A percentile compares a stretch with the other conserved stretches of the same genome.
Evolutionary conservation across 1,140 invertebrate species (phyloP).

Genomic region (Heliconius nattereri): DNA sequence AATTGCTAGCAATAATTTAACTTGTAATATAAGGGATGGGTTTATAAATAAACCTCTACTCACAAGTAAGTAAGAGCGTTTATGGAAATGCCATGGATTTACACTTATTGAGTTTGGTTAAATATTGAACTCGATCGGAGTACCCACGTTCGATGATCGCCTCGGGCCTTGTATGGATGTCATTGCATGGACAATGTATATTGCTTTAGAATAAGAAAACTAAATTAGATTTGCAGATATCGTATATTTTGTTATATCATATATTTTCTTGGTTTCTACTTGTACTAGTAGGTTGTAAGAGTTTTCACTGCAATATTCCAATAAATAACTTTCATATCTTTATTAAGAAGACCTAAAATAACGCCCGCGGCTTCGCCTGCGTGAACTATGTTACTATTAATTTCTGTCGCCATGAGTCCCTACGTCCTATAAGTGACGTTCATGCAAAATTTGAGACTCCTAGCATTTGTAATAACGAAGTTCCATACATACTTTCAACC

Average conservation of each 20-base stretch:
- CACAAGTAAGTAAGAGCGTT: constrained; percentile 61
- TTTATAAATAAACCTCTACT: constrained; percentile 72
- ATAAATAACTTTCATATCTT: no score
- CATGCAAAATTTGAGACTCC: no score
- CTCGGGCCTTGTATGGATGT: not conserved
- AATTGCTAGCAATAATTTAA: constrained; percentile 74
- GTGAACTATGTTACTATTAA: no score
- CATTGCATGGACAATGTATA: constrained; percentile 5
- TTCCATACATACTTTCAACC: no score
- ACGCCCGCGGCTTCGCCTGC: no score
- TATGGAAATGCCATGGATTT: constrained; percentile 73
- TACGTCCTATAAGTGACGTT: no score
- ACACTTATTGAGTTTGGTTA: constrained; percentile 68
- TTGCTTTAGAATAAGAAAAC: not conserved
- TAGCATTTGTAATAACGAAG: no score
- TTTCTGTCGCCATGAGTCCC: no score
- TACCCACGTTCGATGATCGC: constrained; percentile 26
- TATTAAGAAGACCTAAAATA: no score
- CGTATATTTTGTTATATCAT: not conserved
- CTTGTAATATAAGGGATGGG: constrained; percentile 66
- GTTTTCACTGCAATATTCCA: no score
- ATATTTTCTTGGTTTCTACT: not conserved
- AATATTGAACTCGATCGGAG: constrained; percentile 41
- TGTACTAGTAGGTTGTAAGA: not conserved
- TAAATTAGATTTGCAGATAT: not conserved